Conservation (phyloP, 2,113 vertebrate genomes). For the Bubalus kerabau region DNA sequence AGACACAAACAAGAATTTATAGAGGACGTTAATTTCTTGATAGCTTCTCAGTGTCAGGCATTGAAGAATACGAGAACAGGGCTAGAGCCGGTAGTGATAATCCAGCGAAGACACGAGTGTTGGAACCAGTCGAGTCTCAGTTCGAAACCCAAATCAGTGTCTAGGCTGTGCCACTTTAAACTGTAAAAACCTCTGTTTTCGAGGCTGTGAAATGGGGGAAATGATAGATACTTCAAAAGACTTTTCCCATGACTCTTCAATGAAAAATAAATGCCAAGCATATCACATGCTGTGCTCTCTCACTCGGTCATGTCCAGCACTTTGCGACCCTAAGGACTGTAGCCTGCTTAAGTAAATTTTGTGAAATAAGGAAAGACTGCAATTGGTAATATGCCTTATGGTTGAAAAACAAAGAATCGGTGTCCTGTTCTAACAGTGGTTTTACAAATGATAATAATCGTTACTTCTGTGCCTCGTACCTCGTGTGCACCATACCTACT, state of each 20-base stretch:
- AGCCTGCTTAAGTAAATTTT: neutral
- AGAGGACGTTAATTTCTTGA: conserved; percentile 33
- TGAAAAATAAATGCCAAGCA: neutral
- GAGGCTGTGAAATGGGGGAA: neutral
- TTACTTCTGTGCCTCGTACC: neutral
- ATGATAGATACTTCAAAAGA: neutral
- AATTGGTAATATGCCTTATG: neutral
- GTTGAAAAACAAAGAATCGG: neutral
- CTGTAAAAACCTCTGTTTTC: neutral
- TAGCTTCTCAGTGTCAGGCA: neutral
- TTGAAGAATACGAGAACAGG: neutral
- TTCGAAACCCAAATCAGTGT: neutral
- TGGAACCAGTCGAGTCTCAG: rapidly evolving
- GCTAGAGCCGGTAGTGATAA: rapidly evolving
- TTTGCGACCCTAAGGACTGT: neutral
- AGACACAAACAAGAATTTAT: conserved; percentile 51
- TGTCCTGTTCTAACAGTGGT: neutral
- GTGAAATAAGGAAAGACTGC: neutral
- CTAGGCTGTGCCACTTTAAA: neutral
- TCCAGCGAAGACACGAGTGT: rapidly evolving
- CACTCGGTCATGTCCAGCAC: neutral
- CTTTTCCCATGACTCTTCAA: neutral
- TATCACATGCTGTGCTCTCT: neutral
- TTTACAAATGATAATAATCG: neutral
- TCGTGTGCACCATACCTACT: rapidly evolving